phyloP scores from a whole-genome alignment of 2,888 invertebrate genomes.

The Pristionchus fissidentatus region DNA sequence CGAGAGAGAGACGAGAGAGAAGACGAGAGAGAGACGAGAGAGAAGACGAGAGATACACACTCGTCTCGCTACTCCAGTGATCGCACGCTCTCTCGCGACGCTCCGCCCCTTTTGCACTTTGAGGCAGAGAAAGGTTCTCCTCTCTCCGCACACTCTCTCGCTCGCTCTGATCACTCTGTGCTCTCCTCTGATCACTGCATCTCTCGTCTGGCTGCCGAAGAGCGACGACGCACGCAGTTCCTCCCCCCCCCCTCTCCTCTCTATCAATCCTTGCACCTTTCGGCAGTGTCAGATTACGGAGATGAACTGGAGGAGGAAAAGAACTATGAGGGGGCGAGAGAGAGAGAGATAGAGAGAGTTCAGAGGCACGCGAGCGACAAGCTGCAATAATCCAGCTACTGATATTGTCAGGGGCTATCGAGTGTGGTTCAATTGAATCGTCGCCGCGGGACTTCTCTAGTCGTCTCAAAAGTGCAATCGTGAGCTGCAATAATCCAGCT shows the following conservation, averaged over 20 bases:
- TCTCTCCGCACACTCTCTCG: neutral
- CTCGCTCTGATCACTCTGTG: neutral
- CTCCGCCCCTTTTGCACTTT: conserved; percentile 36
- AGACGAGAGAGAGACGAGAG: conserved; percentile 5
- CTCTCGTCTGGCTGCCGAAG: conserved; percentile 8
- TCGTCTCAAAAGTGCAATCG: neutral
- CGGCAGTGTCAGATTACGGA: neutral
- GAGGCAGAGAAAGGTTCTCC: conserved; percentile 11
- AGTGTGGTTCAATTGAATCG: neutral
- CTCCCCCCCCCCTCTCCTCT: neutral
- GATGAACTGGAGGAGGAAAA: too few species aligned
- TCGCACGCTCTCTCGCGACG: conserved; percentile 30
- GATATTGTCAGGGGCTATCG: neutral
- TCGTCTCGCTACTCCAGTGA: conserved; percentile 1
- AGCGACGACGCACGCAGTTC: too few species aligned
- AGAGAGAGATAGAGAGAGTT: too few species aligned
- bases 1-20: neutral
- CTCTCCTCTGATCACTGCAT: neutral
- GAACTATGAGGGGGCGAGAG: too few species aligned
- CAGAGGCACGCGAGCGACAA: too few species aligned
- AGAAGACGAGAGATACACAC: neutral
- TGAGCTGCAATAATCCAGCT: too few species aligned
- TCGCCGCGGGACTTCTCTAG: neutral
- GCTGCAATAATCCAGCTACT: too few species aligned
- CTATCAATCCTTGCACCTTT: conserved; percentile 32